These are phyloP conservation scores for Argopecten irradians DNA, from an alignment of 1,140 invertebrate genomes.

Conservation along the genomic window DNA sequence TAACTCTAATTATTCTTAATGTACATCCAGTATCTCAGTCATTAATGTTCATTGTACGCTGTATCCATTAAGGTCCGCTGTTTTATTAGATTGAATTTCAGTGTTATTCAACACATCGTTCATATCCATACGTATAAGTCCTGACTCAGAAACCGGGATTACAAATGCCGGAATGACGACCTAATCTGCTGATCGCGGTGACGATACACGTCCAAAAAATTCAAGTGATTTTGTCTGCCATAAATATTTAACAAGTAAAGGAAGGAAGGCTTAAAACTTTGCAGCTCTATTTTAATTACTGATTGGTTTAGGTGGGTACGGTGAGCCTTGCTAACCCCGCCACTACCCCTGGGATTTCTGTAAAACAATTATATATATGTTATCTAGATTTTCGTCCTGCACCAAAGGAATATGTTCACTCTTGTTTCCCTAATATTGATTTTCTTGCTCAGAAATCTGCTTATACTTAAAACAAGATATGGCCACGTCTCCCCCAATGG, in stretches of 20 bases:
- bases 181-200: slow-evolving; percentile 4
- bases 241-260: slow-evolving; percentile 13
- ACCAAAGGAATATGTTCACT: not conserved
- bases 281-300: not conserved
- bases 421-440: slow-evolving; percentile 11
- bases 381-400: slow-evolving; percentile 1
- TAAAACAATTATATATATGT: slow-evolving; percentile 24
- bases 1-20: no score
- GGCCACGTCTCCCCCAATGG: not conserved
- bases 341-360: slow-evolving; percentile 1
- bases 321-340: not conserved
- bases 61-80: no score
- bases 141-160: not conserved
- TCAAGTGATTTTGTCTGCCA: slow-evolving; percentile 16
- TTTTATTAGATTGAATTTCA: not conserved
- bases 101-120: not conserved
- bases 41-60: no score
- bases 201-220: slow-evolving; percentile 13
- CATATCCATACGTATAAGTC: not conserved
- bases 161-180: not conserved
- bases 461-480: slow-evolving; percentile 9
- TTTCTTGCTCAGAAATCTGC: not conserved
- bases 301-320: not conserved
- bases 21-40: no score
- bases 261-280: not conserved